phyloP scores from a whole-genome alignment of 2,888 invertebrate genomes.

The Epiperipatus broadwayi region DNA sequence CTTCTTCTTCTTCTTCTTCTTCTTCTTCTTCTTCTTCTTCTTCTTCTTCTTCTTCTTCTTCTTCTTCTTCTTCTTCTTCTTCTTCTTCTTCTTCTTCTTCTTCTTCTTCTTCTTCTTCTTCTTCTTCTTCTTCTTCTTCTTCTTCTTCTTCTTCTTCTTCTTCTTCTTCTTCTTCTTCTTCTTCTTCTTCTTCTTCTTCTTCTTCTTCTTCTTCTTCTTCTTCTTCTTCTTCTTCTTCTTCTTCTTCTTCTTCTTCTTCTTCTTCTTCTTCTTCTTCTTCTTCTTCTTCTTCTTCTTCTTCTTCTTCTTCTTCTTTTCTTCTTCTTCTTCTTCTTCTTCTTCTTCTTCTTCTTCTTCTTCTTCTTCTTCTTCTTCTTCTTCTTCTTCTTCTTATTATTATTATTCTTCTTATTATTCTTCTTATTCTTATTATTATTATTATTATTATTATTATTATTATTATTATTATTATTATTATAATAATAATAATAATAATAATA shows the following conservation, averaged over 20 bases:
- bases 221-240: background rate
- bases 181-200: conserved; percentile 7
- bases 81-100: conserved; percentile 6
- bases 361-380: background rate
- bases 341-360: background rate
- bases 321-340: conserved; percentile 7
- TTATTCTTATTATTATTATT: too few species aligned
- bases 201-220: too few species aligned
- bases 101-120: conserved; percentile 7
- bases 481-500: too few species aligned
- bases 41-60: conserved; percentile 5
- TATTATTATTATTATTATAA: conserved; percentile 1
- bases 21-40: background rate
- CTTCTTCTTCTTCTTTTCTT: conserved; percentile 1
- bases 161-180: conserved; percentile 7
- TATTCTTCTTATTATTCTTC: too few species aligned
- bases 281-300: background rate
- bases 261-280: background rate
- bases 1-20: background rate
- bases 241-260: background rate
- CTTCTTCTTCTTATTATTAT: too few species aligned
- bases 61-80: conserved; percentile 8
- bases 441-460: background rate
- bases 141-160: conserved; percentile 7
- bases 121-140: conserved; percentile 7